phyloP scores from a whole-genome alignment of 2,113 vertebrate genomes.

The Catharus minimus region DNA sequence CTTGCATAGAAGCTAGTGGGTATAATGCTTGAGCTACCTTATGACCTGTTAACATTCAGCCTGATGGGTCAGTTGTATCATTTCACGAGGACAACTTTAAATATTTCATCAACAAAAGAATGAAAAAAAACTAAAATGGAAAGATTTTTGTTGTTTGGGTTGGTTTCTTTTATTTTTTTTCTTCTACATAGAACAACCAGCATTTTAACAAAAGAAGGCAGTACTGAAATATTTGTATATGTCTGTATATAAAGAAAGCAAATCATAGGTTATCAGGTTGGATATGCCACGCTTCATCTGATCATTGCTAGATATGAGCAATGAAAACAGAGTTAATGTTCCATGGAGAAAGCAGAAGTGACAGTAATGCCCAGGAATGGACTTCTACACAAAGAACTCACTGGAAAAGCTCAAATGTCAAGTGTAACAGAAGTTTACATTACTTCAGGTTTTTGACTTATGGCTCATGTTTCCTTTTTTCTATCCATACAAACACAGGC shows the following conservation, averaged over 20 bases:
- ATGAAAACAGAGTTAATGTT: slow-evolving; percentile 52
- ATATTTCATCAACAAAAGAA: background rate
- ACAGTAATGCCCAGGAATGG: slow-evolving; percentile 46
- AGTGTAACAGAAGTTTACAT: slow-evolving; percentile 36
- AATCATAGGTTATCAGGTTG: slow-evolving; percentile 50
- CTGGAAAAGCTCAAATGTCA: slow-evolving; percentile 46
- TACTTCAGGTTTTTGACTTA: slow-evolving; percentile 41
- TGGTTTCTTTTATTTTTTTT: background rate
- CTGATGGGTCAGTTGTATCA: background rate
- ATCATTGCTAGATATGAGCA: slow-evolving; percentile 36
- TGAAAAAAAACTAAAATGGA: background rate
- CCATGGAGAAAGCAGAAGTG: slow-evolving; percentile 34
- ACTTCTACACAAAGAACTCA: slow-evolving; percentile 49
- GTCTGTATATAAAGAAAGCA: background rate
- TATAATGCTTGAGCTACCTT: background rate
- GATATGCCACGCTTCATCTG: slow-evolving; percentile 41
- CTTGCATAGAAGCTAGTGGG: accelerated
- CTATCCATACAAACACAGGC: background rate
- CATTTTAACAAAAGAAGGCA: background rate
- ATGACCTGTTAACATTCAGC: background rate
- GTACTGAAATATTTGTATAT: background rate
- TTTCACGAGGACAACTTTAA: background rate
- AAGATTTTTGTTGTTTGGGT: background rate
- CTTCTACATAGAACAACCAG: background rate
- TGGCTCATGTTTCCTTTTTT: background rate